Evolutionary conservation across 2,797 vertebrate species (phyloP).

Genomic region (Phoeniculus purpureus): DNA sequence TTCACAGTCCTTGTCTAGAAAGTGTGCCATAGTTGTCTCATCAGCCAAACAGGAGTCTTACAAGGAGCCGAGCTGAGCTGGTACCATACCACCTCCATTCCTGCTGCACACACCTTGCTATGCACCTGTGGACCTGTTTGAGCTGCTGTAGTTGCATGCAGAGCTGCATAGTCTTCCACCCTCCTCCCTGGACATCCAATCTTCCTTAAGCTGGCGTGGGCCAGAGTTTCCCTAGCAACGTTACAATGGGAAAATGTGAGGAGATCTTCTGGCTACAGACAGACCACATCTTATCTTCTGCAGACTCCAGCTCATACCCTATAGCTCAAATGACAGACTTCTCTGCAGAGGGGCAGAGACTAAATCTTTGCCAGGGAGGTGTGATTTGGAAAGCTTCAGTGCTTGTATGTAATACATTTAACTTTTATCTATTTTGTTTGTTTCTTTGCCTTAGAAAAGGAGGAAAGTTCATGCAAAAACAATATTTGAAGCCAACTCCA

Average conservation of each 20-base stretch:
- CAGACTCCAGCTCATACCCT: background rate
- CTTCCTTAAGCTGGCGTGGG: background rate
- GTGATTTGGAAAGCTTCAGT: background rate
- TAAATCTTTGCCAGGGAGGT: background rate
- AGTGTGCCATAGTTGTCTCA: background rate
- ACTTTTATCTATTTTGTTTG: background rate
- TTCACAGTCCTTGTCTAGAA: background rate
- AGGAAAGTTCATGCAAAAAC: constrained; percentile 31
- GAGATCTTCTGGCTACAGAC: background rate
- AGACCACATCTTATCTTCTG: background rate
- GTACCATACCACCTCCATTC: background rate
- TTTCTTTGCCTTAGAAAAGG: background rate
- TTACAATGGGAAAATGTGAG: background rate
- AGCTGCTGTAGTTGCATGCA: background rate
- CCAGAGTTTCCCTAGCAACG: background rate
- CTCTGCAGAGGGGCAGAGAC: background rate
- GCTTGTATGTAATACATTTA: background rate
- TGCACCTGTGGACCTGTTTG: background rate
- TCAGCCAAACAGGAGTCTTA: too few species aligned
- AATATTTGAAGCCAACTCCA: constrained; percentile 8
- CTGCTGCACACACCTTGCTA: fast-evolving
- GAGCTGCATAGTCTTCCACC: background rate
- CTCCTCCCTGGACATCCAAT: background rate
- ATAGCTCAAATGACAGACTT: background rate
- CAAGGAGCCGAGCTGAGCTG: background rate